Evolutionary conservation across 2,888 invertebrate genomes (phyloP), one percentile per base, ranked within the genome.

Genomic region (Hydropsyche betteni): DNA sequence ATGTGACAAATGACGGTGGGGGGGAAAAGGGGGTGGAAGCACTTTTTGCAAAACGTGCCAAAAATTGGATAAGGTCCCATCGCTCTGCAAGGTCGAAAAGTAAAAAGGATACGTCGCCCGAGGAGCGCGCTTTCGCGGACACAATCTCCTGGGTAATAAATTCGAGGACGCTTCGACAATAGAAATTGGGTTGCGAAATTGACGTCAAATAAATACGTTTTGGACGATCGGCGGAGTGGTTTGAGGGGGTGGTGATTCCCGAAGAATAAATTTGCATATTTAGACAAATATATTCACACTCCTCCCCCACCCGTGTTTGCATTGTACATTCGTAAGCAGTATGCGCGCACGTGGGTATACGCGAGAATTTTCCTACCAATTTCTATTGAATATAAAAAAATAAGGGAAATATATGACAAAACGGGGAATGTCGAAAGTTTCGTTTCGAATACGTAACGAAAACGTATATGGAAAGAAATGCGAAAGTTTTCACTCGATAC

Each of bases 261-360:
- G 34, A 64, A 64, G 64, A 64, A 64, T 64, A 64, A 64, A 64
- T 64, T 64, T 64, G 64, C 64, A 64, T 64, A 36, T 64, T 64
- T 64, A 64, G 64, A 36, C 33, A 64, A 34, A 64, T 24, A 64
- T 6, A 64, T 33, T 33, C 34, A 12, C 34, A 64, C 64, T 64
- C 33, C 64, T 10, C 34, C n/a, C 33, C 14, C 24, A 4, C 58
- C 8, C 58, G 58, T 16, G n/a, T 44, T 44, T 44, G 44, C 44
- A 64, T 36, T 33, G 34, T 36, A 64, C 36, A 64, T 64, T 64
- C 64, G 5, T 24, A 64, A 24, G 64, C 64, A 24, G 34, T 34
- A n/a, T 64, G 34, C 10, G 8, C 61, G 61, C 10, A 36, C 61
- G 61, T 64, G 36, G 10, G 44, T 10, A 44, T 64, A 64, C n/a